Evolutionary conservation across 2,888 invertebrate species (phyloP).

Genomic region (Drosophila kuntzei): DNA sequence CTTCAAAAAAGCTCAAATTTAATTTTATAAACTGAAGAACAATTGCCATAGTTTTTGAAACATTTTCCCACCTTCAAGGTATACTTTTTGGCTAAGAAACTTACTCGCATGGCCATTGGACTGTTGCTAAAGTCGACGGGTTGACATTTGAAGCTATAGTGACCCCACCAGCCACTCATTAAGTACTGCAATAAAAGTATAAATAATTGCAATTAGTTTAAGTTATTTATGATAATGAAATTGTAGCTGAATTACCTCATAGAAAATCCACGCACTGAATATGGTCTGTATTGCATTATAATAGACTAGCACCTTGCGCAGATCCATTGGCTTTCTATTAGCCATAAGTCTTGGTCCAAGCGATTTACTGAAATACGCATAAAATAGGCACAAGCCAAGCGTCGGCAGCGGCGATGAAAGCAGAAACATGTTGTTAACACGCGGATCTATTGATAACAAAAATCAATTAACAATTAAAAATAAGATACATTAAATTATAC

Average conservation of each 20-base stretch:
- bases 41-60: background rate
- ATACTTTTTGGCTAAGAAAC: slow-evolving; percentile 63
- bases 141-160: slow-evolving; percentile 93
- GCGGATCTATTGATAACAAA: slow-evolving; percentile 89
- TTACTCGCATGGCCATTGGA: slow-evolving; percentile 90
- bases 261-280: slow-evolving; percentile 96
- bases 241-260: slow-evolving; percentile 90
- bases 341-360: slow-evolving; percentile 95
- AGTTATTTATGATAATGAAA: background rate
- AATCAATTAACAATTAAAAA: background rate
- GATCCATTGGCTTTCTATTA: slow-evolving; percentile 94
- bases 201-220: background rate
- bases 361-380: slow-evolving; percentile 93
- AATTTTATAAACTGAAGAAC: background rate
- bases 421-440: slow-evolving; percentile 95
- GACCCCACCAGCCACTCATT: slow-evolving; percentile 91
- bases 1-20: background rate
- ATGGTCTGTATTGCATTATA: slow-evolving; percentile 96
- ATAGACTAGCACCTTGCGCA: slow-evolving; percentile 91
- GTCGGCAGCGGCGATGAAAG: slow-evolving; percentile 96
- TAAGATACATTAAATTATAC: background rate
- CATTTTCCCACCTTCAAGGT: background rate
- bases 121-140: slow-evolving; percentile 93
- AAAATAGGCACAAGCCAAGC: slow-evolving; percentile 91
- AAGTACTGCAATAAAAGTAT: slow-evolving; percentile 86